These are phyloP conservation scores for Hassar affinis DNA, from an alignment of 2,113 vertebrate species.

Conservation along the genomic window DNA sequence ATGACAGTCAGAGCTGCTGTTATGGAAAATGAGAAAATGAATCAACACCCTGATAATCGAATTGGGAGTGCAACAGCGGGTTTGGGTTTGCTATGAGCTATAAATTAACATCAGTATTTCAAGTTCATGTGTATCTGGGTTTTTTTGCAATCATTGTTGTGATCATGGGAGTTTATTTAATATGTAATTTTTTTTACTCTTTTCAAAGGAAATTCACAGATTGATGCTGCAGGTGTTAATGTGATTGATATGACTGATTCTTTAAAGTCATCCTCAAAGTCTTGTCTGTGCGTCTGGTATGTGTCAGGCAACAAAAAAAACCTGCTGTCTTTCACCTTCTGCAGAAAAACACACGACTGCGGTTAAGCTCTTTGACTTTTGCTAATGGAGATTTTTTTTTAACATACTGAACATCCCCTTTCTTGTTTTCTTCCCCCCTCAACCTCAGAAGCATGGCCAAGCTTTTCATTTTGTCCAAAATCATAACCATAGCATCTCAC, in stretches of 20 bases:
- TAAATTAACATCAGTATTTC: not conserved
- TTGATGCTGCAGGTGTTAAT: slow-evolving; percentile 14
- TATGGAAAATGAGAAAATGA: too few relatives aligned
- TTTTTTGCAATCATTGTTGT: not conserved
- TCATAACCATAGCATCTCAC: not conserved
- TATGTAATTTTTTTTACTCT: not conserved
- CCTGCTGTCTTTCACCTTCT: slow-evolving; percentile 1
- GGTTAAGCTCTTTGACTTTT: slow-evolving; percentile 22
- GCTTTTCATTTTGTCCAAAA: slow-evolving; percentile 26
- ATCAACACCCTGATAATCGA: too few relatives aligned
- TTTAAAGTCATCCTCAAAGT: slow-evolving; percentile 7
- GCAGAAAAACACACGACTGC: not conserved
- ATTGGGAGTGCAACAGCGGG: not conserved
- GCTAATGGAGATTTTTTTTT: slow-evolving; percentile 4
- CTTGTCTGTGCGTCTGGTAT: not conserved
- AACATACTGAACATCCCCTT: not conserved
- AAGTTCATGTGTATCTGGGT: not conserved
- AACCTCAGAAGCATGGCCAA: not conserved
- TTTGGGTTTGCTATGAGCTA: not conserved
- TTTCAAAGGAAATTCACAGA: slow-evolving; percentile 1
- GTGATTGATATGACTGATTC: not conserved
- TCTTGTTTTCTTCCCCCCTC: not conserved
- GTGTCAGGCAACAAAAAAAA: not conserved
- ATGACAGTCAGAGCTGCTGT: not conserved
- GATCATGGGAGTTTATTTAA: not conserved